A percentile compares a stretch with the other conserved stretches of the same genome.
These are phyloP conservation scores for Druceiella hillmani DNA, from an alignment of 2,888 invertebrate genomes.

Conservation along the genomic window DNA sequence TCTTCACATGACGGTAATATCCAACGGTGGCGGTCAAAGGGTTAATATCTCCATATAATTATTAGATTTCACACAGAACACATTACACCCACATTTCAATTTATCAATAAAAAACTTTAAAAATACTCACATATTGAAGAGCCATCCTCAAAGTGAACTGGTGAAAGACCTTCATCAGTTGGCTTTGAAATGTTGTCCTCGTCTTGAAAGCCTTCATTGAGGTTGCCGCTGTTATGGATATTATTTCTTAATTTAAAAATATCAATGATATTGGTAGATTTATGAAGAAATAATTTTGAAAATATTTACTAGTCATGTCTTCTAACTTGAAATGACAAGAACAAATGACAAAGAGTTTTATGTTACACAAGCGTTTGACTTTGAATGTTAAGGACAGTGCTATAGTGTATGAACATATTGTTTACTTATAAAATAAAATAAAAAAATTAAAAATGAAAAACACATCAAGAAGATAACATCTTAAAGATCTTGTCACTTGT, in stretches of 20 bases:
- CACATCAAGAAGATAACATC: not conserved
- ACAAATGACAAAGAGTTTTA: too few species aligned
- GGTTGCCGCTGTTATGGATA: conserved; percentile 35
- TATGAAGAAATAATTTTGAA: conserved; percentile 12
- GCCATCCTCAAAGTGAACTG: conserved; percentile 44
- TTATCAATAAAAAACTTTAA: too few species aligned
- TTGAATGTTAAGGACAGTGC: too few species aligned
- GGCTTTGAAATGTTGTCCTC: conserved; percentile 29
- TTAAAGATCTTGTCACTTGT: too few species aligned
- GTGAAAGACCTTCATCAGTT: conserved; percentile 36
- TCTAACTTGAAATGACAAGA: too few species aligned
- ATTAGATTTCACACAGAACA: not conserved
- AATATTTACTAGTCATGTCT: too few species aligned
- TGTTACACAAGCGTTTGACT: conserved; percentile 3
- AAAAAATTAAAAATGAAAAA: conserved; percentile 3
- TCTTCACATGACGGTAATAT: too few species aligned
- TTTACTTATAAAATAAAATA: conserved; percentile 25
- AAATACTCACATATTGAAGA: conserved; percentile 36
- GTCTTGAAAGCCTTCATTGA: conserved; percentile 40
- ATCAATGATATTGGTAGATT: conserved; percentile 13
- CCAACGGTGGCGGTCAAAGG: too few species aligned
- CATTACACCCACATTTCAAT: too few species aligned
- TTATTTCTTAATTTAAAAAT: conserved; percentile 19
- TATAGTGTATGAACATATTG: too few species aligned
- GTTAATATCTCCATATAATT: too few species aligned